phyloP scores from a whole-genome alignment of 1,140 invertebrate genomes.

The Proales similis region DNA sequence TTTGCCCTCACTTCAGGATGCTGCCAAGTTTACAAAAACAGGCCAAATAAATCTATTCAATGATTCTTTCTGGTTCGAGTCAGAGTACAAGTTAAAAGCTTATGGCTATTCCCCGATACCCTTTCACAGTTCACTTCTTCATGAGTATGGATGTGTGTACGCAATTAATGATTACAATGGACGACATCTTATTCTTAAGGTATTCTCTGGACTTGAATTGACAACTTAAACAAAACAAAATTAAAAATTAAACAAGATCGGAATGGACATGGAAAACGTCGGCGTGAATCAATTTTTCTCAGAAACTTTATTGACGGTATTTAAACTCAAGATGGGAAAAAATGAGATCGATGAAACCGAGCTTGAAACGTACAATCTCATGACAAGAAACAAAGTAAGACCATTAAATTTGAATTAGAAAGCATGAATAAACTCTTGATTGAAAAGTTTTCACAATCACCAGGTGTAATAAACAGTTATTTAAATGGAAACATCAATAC shows the following conservation, averaged over 20 bases:
- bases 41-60: neutral
- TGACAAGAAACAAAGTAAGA: slow-evolving; percentile 24
- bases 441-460: slow-evolving; percentile 19
- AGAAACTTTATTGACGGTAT: slow-evolving; percentile 8
- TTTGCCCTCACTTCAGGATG: slow-evolving; percentile 2
- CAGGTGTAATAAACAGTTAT: slow-evolving; percentile 22
- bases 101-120: neutral
- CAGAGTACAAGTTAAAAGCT: neutral
- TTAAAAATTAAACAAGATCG: no score
- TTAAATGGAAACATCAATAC: slow-evolving; percentile 24
- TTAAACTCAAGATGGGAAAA: neutral
- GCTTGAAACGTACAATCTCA: slow-evolving; percentile 14
- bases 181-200: no score
- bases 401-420: neutral
- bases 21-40: neutral
- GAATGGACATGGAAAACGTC: no score
- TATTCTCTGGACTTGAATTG: no score
- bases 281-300: neutral
- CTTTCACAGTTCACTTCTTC: slow-evolving; percentile 1
- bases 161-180: no score
- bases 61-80: slow-evolving; percentile 22
- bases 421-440: neutral
- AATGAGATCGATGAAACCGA: neutral
- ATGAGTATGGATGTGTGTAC: no score
- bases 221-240: no score